Percentiles rank a stretch among this genome's conserved stretches.
Evolutionary conservation across 2,797 vertebrate species (phyloP).

Genomic region (Clarias platycephalus): DNA sequence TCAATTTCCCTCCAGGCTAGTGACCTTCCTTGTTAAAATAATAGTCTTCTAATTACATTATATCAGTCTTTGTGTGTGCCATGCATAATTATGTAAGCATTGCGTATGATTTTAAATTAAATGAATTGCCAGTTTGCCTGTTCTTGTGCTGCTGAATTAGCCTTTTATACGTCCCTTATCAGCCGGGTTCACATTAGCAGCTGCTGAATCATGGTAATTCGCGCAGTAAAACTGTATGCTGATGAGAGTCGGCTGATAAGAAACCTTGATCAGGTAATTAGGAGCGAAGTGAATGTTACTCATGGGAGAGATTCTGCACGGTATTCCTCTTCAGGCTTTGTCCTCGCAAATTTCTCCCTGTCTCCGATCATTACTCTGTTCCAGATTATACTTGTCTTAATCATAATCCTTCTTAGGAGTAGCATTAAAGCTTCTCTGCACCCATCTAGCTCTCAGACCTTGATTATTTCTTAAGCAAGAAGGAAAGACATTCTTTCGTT

Average conservation of each 20-base stretch:
- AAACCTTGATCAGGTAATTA: slow-evolving; percentile 26
- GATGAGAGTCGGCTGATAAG: slow-evolving; percentile 1
- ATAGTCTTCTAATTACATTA: background rate
- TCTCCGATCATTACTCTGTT: slow-evolving; percentile 34
- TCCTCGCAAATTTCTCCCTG: slow-evolving; percentile 42
- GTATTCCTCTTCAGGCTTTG: slow-evolving; percentile 28
- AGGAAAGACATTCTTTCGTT: slow-evolving; percentile 20
- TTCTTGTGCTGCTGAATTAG: background rate
- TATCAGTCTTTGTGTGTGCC: background rate
- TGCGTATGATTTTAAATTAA: background rate
- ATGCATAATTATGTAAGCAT: background rate
- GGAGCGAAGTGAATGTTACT: slow-evolving; percentile 12
- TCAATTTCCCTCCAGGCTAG: background rate
- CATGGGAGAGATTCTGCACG: slow-evolving; percentile 12
- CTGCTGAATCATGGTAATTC: slow-evolving; percentile 8
- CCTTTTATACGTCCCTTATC: background rate
- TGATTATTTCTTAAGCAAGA: slow-evolving; percentile 41
- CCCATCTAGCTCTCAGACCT: slow-evolving; percentile 26
- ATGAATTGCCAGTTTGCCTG: background rate
- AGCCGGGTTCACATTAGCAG: slow-evolving; percentile 5
- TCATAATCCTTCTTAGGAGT: slow-evolving; percentile 49
- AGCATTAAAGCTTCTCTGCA: slow-evolving; percentile 35
- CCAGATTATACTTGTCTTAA: slow-evolving; percentile 47
- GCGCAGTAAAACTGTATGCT: background rate
- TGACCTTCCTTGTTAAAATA: background rate